phyloP scores from a whole-genome alignment of 2,797 vertebrate genomes.

The Acanthis flammea region DNA sequence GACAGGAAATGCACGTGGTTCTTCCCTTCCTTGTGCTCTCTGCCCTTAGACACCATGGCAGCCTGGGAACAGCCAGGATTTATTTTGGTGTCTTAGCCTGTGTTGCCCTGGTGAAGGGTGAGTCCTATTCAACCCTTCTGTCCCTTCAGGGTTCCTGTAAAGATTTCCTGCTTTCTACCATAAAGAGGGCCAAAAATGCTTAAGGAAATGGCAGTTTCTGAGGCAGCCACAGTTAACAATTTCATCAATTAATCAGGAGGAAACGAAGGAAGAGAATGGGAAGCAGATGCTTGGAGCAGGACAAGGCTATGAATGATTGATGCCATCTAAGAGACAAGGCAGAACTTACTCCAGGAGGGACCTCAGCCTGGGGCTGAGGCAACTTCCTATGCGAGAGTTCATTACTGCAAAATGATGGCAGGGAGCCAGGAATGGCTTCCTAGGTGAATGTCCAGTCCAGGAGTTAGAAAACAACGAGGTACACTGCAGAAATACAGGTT shows the following conservation, averaged over 20 bases:
- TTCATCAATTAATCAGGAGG: constrained; percentile 51
- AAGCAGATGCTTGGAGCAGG: constrained; percentile 17
- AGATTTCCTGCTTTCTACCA: not conserved
- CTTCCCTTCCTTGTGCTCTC: not conserved
- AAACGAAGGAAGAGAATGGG: constrained; percentile 40
- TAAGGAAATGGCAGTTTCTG: constrained; percentile 20
- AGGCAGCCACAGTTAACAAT: constrained; percentile 4
- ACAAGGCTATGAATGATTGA: constrained; percentile 39
- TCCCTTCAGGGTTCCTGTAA: not conserved
- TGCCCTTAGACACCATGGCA: not conserved
- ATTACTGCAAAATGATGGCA: not conserved
- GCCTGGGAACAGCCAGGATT: not conserved
- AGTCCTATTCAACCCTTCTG: not conserved
- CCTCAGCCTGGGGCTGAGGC: not conserved
- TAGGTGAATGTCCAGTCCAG: not conserved
- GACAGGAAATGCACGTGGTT: not conserved
- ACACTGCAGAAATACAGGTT: not conserved
- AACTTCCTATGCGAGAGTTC: not conserved
- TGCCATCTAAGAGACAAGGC: not conserved
- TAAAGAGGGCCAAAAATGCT: not conserved
- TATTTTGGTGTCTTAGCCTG: not conserved
- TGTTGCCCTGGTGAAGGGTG: not conserved
- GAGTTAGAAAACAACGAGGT: not conserved
- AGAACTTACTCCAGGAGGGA: not conserved
- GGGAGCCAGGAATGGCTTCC: not conserved